phyloP scores from a whole-genome alignment of 1,140 invertebrate genomes.

The Gonatopus flavifemur region DNA sequence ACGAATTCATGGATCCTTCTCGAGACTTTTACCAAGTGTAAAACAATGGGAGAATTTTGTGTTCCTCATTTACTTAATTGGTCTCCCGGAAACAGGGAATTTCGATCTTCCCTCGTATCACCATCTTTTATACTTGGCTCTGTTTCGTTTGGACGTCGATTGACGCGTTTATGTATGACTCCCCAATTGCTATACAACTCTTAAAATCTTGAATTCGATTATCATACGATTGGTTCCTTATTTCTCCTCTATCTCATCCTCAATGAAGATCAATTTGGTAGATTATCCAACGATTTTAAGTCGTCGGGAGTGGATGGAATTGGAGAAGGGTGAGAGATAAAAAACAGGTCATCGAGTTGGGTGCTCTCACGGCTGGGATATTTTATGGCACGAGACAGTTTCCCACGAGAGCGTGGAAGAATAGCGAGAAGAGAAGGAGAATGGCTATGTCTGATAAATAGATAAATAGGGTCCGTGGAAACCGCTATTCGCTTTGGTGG shows the following conservation, averaged over 20 bases:
- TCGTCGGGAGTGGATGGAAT: slow-evolving; percentile 12
- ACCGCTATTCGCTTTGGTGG: slow-evolving; percentile 11
- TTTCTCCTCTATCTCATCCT: background rate
- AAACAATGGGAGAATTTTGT: too few species aligned
- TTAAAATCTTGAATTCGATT: background rate
- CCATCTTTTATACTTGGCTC: background rate
- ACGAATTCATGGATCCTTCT: slow-evolving; percentile 13
- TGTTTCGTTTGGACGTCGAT: too few species aligned
- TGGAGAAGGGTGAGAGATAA: too few species aligned
- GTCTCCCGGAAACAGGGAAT: too few species aligned
- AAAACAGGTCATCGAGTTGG: too few species aligned
- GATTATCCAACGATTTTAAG: slow-evolving; percentile 10
- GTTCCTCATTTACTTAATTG: too few species aligned
- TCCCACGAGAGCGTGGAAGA: background rate
- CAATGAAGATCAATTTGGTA: slow-evolving; percentile 12
- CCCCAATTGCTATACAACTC: too few species aligned
- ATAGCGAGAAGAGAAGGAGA: slow-evolving; percentile 1
- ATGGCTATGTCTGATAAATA: slow-evolving; percentile 22
- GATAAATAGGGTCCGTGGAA: slow-evolving; percentile 26
- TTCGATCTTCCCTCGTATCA: background rate
- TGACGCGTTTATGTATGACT: too few species aligned
- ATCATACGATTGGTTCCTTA: background rate
- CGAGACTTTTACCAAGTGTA: too few species aligned
- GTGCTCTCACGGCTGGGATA: too few species aligned
- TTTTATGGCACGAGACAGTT: too few species aligned